Base-by-base conservation (phyloP, 1,140 invertebrate species). In the Neoseiulus cucumeris region DNA sequence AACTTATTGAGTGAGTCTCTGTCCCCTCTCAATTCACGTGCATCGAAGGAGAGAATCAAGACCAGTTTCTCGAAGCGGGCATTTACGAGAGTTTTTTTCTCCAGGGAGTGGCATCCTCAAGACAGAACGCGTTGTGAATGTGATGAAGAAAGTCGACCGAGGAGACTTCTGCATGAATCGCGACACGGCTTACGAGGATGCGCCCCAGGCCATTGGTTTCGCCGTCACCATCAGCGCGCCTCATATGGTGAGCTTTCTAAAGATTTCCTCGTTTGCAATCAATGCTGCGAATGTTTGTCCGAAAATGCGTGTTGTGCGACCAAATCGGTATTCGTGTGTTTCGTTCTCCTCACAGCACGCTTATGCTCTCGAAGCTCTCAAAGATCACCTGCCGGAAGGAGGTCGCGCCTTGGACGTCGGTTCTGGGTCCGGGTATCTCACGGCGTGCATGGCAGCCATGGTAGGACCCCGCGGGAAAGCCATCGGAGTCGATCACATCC, bases 141-240 rank as follows among this genome's bases (percentile, higher is more conserved):
- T 87, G 28, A 95, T 98, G 92, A 72, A 79, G 64, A 75, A 80
- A 30, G 86, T 94, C 18, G 92, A 98, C 75, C 79, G 94, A 72
- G 86, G 82, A 68, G 80, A 87, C 70, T 94, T 88, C 77, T 74
- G 72, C 64, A 25, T 59, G 51, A 82, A 81, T 67, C 80, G 77
- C 66, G 70, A 71, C 72, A 84, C 85, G 76, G 84, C 91, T 1
- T 97, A 95, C 72, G 81, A 85, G 72, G 92, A 96, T 78, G 81
- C 87, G 41, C 92, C 92, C 0, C 91, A 91, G 76, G 80, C 82
- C 41, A 91, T 91, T 72, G 88, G 88, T 44, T 89, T 81, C 75
- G 85, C 87, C 44, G 93, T 91, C 2, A 98, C 93, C 0, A 97
- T 97, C 65, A 92, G 89, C 81, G 94, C 93, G 65, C 93, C 94